Base-by-base conservation (phyloP, 1,140 invertebrate genomes). In the Theocolax elegans region DNA sequence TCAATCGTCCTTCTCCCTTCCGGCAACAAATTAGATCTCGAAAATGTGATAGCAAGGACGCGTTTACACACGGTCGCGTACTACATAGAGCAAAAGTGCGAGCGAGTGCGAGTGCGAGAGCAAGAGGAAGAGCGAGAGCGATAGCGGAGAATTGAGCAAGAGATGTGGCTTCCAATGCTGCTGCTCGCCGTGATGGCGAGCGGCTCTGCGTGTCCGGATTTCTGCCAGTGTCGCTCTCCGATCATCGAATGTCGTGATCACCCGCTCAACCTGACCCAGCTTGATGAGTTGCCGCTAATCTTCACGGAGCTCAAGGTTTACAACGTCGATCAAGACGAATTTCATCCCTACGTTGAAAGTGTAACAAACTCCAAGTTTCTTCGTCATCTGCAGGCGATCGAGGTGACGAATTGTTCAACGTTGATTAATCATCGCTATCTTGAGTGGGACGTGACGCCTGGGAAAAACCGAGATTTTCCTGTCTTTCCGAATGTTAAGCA, bases 131-230 rank as follows among this genome's bases (percentile, higher is more conserved):
- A 67, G 74, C 68, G 72, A 56, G n/a, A n/a, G n/a, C n/a, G n/a
- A n/a, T n/a, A n/a, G n/a, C n/a, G n/a, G n/a, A n/a, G n/a, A n/a
- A n/a, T n/a, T n/a, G n/a, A 64, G 70, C 64, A 72, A n/a, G 79
- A 76, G 58, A 82, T 81, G 83, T 82, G 79, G 80, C 76, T 83
- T 68, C 72, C 79, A 59, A 63, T 76, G 27, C 59, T 79, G 49
- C 72, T 83, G 77, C 78, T 83, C 76, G 81, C 77, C 81, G 75
- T 76, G 71, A 79, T 81, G 81, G 81, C 81, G 75, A 80, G 78
- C 72, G 74, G 79, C 59, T 79, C 74, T 44, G 77, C 76, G 53
- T 81, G 80, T 73, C 80, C 82, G 4, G 77, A 81, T 60, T 46
- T 71, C 19, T 83, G 82, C 59, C 69, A 78, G 72, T 83, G 81